Evolutionary conservation across 2,113 vertebrate genomes (phyloP).

Genomic region (Aviceda subcristata): DNA sequence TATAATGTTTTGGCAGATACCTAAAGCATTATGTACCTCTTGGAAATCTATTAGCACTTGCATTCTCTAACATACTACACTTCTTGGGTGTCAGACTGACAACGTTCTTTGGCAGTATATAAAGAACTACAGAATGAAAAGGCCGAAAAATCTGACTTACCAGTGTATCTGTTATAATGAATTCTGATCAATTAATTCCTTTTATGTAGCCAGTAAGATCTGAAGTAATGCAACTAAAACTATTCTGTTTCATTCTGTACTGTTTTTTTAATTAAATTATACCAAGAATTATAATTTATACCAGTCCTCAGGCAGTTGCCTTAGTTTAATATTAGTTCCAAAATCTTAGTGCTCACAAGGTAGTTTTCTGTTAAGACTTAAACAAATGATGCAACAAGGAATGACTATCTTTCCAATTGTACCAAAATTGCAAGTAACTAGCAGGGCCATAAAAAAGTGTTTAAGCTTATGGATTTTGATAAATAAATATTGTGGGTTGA

Average conservation of each 20-base stretch:
- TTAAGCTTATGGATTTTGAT: neutral
- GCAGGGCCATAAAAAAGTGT: neutral
- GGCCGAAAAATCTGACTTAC: neutral
- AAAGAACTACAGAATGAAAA: neutral
- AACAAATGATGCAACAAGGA: neutral
- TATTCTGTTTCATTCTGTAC: neutral
- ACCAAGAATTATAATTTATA: neutral
- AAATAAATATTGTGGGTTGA: too few species aligned
- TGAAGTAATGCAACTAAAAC: neutral
- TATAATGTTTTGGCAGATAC: neutral
- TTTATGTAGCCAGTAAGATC: neutral
- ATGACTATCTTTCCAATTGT: neutral
- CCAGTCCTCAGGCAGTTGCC: neutral
- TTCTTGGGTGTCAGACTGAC: neutral
- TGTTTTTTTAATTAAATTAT: neutral
- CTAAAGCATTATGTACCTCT: neutral
- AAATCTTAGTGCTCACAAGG: neutral
- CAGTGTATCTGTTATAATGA: neutral
- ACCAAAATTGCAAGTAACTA: neutral
- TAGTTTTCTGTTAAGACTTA: neutral
- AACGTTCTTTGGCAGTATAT: neutral
- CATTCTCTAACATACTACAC: neutral
- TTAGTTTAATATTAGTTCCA: neutral
- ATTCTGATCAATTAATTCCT: neutral
- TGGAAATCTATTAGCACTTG: neutral